phyloP scores from a whole-genome alignment of 2,113 vertebrate species.

The Formicarius rufipectus region DNA sequence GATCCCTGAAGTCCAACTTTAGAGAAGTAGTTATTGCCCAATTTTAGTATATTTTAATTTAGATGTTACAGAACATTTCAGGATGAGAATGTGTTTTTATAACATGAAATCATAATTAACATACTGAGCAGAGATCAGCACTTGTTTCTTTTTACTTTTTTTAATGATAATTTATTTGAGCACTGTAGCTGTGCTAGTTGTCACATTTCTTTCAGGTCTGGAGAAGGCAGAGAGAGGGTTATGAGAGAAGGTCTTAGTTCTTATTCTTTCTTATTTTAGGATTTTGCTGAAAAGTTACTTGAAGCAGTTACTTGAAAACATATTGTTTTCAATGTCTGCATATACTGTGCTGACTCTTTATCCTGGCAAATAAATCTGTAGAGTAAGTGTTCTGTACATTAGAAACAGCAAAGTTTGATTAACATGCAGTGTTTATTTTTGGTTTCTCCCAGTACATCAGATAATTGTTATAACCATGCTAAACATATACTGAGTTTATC shows the following conservation, averaged over 20 bases:
- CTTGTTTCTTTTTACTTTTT: neutral
- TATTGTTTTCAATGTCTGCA: neutral
- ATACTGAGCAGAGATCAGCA: neutral
- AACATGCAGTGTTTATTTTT: neutral
- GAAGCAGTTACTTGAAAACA: neutral
- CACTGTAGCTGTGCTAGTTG: neutral
- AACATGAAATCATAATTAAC: neutral
- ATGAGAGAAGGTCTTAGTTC: neutral
- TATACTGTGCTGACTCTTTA: neutral
- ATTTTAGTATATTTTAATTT: neutral
- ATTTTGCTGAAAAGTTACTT: neutral
- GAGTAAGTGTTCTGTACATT: neutral
- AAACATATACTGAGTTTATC: neutral
- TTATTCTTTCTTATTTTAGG: neutral
- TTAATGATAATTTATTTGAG: neutral
- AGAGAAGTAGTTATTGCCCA: neutral
- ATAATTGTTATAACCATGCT: neutral
- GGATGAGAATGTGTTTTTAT: neutral
- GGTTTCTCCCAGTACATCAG: neutral
- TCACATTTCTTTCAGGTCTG: neutral
- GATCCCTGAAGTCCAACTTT: neutral
- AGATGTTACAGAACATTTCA: neutral
- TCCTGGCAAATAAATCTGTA: neutral
- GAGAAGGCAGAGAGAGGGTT: neutral
- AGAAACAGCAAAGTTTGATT: neutral